A percentile compares a stretch with the other conserved stretches of the same genome.
phyloP scores from a whole-genome alignment of 2,113 vertebrate genomes.

The Nycticebus coucang region DNA sequence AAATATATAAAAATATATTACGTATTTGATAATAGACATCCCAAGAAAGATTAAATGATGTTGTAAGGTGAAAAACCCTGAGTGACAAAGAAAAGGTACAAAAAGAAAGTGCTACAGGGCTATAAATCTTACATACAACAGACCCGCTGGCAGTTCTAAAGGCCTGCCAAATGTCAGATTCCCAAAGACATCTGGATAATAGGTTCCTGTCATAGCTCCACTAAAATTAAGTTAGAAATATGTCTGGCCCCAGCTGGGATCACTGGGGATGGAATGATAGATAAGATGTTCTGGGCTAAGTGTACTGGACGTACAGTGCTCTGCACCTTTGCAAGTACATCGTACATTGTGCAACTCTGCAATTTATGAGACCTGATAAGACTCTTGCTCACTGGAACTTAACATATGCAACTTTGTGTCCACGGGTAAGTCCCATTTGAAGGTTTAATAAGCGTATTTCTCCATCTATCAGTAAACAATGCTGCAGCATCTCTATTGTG shows the following conservation, averaged over 20 bases:
- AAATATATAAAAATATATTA: constrained; percentile 1
- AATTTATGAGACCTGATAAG: not conserved
- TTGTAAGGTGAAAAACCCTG: not conserved
- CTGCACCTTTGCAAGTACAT: not conserved
- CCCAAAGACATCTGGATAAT: constrained; percentile 17
- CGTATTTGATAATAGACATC: not conserved
- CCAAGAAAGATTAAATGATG: not conserved
- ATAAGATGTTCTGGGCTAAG: not conserved
- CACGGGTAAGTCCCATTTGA: not conserved
- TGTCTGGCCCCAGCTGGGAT: not conserved
- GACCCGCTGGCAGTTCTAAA: not conserved
- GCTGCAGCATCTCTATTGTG: not conserved
- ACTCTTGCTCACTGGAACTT: not conserved
- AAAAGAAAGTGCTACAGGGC: constrained; percentile 13
- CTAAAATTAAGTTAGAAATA: constrained; percentile 51
- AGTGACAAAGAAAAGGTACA: not conserved
- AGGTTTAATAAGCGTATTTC: not conserved
- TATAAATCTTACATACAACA: not conserved
- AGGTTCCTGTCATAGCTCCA: not conserved
- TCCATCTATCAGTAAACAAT: not conserved
- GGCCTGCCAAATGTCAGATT: constrained; percentile 33
- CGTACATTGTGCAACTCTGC: not conserved
- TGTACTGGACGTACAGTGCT: not conserved
- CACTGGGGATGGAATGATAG: not conserved
- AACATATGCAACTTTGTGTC: not conserved